Percentiles rank a stretch among this genome's conserved stretches.
These are phyloP conservation scores for Apodemia duryi DNA, from an alignment of 2,888 invertebrate genomes.

Conservation along the genomic window DNA sequence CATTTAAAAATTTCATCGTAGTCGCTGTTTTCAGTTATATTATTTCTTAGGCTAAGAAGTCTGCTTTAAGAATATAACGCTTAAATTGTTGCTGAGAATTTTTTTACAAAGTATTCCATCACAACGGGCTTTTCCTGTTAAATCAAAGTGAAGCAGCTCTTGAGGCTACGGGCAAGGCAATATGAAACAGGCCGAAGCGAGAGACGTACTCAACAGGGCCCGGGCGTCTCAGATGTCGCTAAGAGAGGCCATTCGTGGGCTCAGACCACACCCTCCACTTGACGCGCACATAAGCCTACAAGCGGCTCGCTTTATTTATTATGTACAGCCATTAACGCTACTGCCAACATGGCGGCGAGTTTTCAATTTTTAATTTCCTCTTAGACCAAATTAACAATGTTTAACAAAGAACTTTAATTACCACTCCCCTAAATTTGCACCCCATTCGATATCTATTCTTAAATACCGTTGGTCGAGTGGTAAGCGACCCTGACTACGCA, in stretches of 20 bases:
- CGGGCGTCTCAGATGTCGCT: slow-evolving; percentile 73
- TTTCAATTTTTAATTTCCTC: slow-evolving; percentile 78
- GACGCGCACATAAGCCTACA: slow-evolving; percentile 74
- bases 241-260: slow-evolving; percentile 72
- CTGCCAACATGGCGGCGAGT: slow-evolving; percentile 73
- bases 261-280: slow-evolving; percentile 76
- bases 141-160: slow-evolving; percentile 76
- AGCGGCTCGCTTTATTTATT: slow-evolving; percentile 74
- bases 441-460: slow-evolving; percentile 35
- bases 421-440: slow-evolving; percentile 58
- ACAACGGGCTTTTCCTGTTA: slow-evolving; percentile 70
- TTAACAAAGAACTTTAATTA: slow-evolving; percentile 60
- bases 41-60: background rate
- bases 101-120: slow-evolving; percentile 52
- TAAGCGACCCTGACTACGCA: too few relatives aligned
- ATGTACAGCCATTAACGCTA: slow-evolving; percentile 76
- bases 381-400: slow-evolving; percentile 53
- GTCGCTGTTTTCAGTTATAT: background rate
- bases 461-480: background rate
- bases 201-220: slow-evolving; percentile 72
- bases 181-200: slow-evolving; percentile 73
- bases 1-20: too few relatives aligned
- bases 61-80: background rate
- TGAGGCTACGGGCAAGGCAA: slow-evolving; percentile 65
- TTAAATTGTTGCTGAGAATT: slow-evolving; percentile 33